Evolutionary conservation across 2,797 vertebrate species (phyloP).

Genomic region (Tokudaia muenninki): DNA sequence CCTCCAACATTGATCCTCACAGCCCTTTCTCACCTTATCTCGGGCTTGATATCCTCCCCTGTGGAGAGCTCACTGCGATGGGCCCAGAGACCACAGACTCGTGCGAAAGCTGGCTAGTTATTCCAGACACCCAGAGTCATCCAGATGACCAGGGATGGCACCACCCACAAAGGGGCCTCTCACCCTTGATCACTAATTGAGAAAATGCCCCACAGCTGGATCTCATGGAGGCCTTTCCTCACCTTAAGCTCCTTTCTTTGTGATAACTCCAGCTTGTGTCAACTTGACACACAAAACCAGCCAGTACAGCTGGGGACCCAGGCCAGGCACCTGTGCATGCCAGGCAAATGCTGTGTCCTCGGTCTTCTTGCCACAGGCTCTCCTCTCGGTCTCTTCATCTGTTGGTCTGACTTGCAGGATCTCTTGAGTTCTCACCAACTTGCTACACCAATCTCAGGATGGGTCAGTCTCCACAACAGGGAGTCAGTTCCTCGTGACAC

Average conservation of each 20-base stretch:
- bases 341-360: neutral
- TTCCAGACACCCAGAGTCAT: neutral
- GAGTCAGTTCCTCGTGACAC: neutral
- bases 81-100: neutral
- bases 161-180: neutral
- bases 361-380: neutral
- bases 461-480: accelerated
- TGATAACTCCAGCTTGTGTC: neutral
- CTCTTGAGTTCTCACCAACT: neutral
- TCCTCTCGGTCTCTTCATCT: neutral
- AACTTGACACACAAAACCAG: neutral
- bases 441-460: too few relatives aligned
- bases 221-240: neutral
- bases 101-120: neutral
- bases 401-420: neutral
- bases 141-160: neutral
- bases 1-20: neutral
- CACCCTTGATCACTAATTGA: neutral
- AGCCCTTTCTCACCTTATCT: neutral
- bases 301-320: neutral
- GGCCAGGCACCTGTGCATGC: neutral
- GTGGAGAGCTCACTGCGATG: neutral
- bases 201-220: neutral
- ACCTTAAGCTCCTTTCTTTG: neutral
- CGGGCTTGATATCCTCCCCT: neutral